These are phyloP conservation scores for Leucosticte australis DNA, from an alignment of 2,113 vertebrate species.

Conservation along the genomic window DNA sequence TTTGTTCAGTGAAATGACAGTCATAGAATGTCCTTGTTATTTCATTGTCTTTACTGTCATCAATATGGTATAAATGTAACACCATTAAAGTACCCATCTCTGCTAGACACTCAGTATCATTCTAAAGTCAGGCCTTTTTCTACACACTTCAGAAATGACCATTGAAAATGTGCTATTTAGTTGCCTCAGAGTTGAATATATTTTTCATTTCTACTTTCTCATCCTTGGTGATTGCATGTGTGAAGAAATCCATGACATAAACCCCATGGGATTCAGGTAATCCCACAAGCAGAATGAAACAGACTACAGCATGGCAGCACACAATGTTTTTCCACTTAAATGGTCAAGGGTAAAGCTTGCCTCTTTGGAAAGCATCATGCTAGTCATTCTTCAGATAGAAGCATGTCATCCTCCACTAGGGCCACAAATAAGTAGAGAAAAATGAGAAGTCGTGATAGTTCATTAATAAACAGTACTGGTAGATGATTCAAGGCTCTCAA, in stretches of 20 bases:
- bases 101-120: neutral
- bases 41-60: constrained; percentile 23
- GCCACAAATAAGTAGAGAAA: constrained; percentile 22
- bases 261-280: neutral
- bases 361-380: neutral
- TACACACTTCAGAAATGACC: neutral
- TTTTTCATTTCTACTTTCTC: constrained; percentile 28
- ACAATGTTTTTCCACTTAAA: neutral
- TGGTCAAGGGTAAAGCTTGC: neutral
- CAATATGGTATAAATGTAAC: neutral
- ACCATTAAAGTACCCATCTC: neutral
- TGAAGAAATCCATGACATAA: neutral
- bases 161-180: constrained; percentile 6
- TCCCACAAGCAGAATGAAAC: neutral
- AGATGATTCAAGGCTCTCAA: constrained; percentile 15
- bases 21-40: neutral
- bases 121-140: neutral
- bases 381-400: neutral
- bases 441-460: constrained; percentile 26
- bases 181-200: neutral
- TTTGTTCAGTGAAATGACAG: neutral
- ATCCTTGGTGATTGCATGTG: neutral
- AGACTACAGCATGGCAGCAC: neutral
- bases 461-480: constrained; percentile 25
- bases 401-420: neutral